Conservation (phyloP, 2,888 invertebrate species). For the Spilarctia lutea region DNA sequence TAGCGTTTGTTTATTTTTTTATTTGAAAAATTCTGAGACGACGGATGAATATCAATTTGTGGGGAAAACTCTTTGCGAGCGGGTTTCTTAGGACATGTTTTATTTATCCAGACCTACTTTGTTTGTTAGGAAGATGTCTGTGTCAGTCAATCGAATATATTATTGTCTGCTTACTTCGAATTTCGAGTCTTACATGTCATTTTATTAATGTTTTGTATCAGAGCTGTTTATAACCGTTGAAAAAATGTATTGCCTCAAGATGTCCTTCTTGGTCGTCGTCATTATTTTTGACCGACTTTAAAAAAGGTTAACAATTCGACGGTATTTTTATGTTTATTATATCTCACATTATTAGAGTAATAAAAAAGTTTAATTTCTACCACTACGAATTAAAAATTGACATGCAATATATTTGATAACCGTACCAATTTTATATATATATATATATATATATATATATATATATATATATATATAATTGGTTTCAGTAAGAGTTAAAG, state of each 20-base stretch:
- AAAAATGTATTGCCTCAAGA: background rate
- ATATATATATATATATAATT: no score
- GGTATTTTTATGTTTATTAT: no score
- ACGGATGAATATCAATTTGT: conserved; percentile 48
- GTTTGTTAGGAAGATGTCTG: conserved; percentile 10
- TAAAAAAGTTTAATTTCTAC: no score
- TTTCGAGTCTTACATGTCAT: background rate
- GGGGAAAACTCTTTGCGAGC: conserved; percentile 23
- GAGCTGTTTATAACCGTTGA: background rate
- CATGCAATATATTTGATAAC: no score
- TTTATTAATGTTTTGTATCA: background rate
- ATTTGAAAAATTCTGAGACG: conserved; percentile 48
- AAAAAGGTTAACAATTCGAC: no score
- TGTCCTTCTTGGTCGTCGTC: no score
- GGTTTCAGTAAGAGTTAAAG: no score
- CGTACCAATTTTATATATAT: no score
- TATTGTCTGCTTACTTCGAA: conserved; percentile 2
- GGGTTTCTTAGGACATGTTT: conserved; percentile 41
- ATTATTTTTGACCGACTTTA: no score
- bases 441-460: no score
- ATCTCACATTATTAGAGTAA: no score
- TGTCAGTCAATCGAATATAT: conserved; percentile 7
- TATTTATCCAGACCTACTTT: conserved; percentile 34
- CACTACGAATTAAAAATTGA: no score
- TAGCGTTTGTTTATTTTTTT: conserved; percentile 54